Conservation (phyloP, 2,113 vertebrate genomes). For the rabbit (Oryctolagus cuniculus) region DNA sequence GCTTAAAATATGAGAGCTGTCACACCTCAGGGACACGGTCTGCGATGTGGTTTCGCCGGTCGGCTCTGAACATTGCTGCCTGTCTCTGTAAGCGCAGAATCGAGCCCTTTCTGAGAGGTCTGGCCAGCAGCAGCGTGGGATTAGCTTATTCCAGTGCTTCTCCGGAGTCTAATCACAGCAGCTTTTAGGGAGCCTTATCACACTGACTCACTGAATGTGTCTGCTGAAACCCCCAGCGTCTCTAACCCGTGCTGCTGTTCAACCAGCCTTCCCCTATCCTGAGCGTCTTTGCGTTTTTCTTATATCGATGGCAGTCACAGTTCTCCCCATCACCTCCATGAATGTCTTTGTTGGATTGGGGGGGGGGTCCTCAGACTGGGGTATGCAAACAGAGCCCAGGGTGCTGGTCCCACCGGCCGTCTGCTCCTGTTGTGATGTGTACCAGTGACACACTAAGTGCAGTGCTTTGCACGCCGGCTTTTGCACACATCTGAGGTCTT, state of each 20-base stretch:
- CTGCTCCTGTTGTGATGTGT: background rate
- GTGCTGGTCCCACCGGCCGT: background rate
- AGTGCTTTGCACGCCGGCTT: background rate
- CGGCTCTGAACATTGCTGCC: conserved; percentile 2
- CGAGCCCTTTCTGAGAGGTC: conserved; percentile 12
- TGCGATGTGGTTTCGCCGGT: conserved; percentile 28
- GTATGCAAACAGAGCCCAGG: background rate
- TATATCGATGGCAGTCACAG: conserved; percentile 1
- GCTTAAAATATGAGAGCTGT: conserved; percentile 23
- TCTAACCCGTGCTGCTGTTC: background rate
- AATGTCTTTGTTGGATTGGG: background rate
- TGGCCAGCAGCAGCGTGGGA: background rate
- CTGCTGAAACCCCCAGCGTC: conserved; percentile 6
- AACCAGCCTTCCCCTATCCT: background rate
- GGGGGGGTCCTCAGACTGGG: background rate
- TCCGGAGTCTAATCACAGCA: background rate
- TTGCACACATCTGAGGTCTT: conserved; percentile 28
- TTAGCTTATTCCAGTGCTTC: conserved; percentile 19
- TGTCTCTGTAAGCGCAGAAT: conserved; percentile 31
- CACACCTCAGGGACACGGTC: conserved; percentile 33
- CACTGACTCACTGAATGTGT: background rate
- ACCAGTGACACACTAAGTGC: background rate
- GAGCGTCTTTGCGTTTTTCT: background rate
- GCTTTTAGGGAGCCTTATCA: background rate
- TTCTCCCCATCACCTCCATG: background rate